Conservation (phyloP, 2,888 invertebrate genomes). For the Pyrrhia umbra region DNA sequence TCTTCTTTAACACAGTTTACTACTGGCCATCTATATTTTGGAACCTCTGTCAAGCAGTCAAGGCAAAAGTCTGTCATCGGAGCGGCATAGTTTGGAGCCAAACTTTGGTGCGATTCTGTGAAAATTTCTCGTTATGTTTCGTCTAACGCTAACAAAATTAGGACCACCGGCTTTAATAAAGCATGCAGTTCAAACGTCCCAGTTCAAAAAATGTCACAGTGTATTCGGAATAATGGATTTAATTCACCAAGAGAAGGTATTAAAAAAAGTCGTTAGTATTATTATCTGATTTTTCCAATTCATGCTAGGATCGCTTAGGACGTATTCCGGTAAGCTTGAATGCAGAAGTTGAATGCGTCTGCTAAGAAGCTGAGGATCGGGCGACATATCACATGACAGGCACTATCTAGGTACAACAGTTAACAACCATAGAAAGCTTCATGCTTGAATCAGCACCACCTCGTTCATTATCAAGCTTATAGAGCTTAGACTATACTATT, state of each 20-base stretch:
- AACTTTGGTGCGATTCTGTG: slow-evolving; percentile 5
- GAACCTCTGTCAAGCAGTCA: slow-evolving; percentile 3
- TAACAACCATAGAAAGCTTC: too few species aligned
- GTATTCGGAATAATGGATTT: slow-evolving; percentile 81
- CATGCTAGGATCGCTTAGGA: not conserved
- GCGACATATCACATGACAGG: too few species aligned
- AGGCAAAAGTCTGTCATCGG: slow-evolving; percentile 37
- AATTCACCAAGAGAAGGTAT: slow-evolving; percentile 79
- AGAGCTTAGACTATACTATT: too few species aligned
- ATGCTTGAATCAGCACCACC: too few species aligned
- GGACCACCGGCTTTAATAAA: slow-evolving; percentile 37
- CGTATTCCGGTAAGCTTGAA: not conserved
- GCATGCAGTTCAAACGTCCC: slow-evolving; percentile 21
- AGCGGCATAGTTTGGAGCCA: slow-evolving; percentile 10
- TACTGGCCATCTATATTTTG: slow-evolving; percentile 32
- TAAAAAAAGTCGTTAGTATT: slow-evolving; percentile 22
- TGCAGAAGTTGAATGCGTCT: not conserved
- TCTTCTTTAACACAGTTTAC: not conserved
- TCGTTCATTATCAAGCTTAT: too few species aligned
- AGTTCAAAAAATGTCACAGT: slow-evolving; percentile 74
- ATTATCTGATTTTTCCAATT: not conserved
- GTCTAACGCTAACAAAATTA: slow-evolving; percentile 55
- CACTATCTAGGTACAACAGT: too few species aligned
- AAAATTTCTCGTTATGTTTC: slow-evolving; percentile 64
- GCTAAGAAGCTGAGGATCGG: too few species aligned